phyloP scores from a whole-genome alignment of 2,888 invertebrate species.

The Mactromeris polynyma region DNA sequence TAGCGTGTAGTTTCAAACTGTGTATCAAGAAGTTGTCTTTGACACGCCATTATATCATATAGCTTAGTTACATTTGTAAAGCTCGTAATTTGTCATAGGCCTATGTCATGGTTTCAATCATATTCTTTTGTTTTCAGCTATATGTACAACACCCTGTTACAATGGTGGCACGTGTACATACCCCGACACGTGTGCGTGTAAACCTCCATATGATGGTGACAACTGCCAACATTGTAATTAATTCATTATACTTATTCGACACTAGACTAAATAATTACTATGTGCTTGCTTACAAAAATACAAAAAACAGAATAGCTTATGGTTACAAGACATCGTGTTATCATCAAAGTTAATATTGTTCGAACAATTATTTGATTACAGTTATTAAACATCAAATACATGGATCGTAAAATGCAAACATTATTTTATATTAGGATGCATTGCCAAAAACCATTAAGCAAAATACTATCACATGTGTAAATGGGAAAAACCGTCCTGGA shows the following conservation, averaged over 20 bases:
- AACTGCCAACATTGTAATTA: background rate
- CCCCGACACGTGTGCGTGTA: conserved; percentile 39
- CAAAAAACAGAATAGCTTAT: background rate
- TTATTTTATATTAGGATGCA: background rate
- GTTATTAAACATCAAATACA: background rate
- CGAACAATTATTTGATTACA: background rate
- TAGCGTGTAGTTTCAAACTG: background rate
- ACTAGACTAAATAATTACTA: background rate
- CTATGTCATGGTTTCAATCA: background rate
- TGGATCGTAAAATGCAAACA: background rate
- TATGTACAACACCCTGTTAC: conserved; percentile 33
- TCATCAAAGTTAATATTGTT: background rate
- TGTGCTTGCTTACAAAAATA: background rate
- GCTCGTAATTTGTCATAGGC: background rate
- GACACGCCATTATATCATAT: too few relatives aligned
- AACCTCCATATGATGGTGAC: conserved; percentile 11
- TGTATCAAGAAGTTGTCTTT: background rate
- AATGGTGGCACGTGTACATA: conserved; percentile 44
- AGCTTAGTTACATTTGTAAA: background rate
- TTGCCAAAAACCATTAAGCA: background rate
- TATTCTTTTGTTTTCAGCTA: conserved; percentile 26
- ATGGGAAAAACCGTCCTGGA: background rate
- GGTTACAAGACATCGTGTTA: background rate
- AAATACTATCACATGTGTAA: background rate
- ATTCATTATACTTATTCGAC: background rate